phyloP scores from a whole-genome alignment of 1,140 invertebrate species.

The Sinella curviseta region DNA sequence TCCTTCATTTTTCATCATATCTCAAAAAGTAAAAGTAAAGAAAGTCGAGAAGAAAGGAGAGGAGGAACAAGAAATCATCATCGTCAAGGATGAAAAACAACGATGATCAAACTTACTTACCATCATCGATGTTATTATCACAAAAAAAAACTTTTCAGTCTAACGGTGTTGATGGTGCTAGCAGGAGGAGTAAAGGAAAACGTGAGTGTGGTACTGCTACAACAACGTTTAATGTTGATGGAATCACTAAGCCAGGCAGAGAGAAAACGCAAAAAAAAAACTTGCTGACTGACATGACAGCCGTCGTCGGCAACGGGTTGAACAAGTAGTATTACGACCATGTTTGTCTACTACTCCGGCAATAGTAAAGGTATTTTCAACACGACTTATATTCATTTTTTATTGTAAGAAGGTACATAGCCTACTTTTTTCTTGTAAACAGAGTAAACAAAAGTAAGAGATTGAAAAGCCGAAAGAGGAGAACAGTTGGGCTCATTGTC shows the following conservation, averaged over 20 bases:
- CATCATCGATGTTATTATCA: neutral
- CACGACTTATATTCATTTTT: too few species aligned
- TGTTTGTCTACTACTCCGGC: too few species aligned
- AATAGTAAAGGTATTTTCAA: too few species aligned
- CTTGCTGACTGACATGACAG: neutral
- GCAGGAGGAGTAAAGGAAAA: too few species aligned
- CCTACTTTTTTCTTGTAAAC: neutral
- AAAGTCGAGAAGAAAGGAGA: neutral
- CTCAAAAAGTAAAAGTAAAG: neutral
- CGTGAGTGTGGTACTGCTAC: too few species aligned
- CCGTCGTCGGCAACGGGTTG: too few species aligned
- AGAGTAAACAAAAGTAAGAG: slow-evolving; percentile 10
- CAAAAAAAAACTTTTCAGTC: neutral
- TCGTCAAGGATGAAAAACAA: neutral
- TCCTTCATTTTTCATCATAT: neutral
- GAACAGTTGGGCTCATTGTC: neutral
- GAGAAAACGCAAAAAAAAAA: too few species aligned
- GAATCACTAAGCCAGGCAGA: too few species aligned
- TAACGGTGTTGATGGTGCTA: too few species aligned
- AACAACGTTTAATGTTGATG: too few species aligned
- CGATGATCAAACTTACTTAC: neutral
- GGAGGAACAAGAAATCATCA: neutral
- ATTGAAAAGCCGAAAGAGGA: neutral
- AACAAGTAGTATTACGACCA: too few species aligned
- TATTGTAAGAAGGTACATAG: slow-evolving; percentile 4